Evolutionary conservation across 2,797 vertebrate genomes (phyloP).

Genomic region (Sebastes trivittatus): DNA sequence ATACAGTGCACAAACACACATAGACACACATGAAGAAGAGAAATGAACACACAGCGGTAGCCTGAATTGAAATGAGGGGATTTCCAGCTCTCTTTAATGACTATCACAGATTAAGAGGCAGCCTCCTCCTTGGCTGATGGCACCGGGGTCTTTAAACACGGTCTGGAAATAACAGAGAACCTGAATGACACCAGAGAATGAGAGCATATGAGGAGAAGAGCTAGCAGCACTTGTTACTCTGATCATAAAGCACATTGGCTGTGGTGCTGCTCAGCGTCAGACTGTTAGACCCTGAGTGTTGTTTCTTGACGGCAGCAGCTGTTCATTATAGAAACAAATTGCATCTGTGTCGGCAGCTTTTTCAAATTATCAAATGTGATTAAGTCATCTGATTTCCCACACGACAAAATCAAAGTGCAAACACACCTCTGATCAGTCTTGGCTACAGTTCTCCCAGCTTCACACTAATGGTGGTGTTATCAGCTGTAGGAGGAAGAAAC

Average conservation of each 20-base stretch:
- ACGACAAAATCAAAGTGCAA: neutral
- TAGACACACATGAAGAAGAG: neutral
- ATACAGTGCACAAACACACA: neutral
- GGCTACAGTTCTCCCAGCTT: neutral
- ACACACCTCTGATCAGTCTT: neutral
- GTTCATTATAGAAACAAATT: neutral
- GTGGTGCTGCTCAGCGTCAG: neutral
- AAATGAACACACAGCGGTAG: constrained; percentile 2
- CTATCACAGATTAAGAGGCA: constrained; percentile 39
- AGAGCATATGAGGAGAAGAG: neutral
- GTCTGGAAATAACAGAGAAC: neutral
- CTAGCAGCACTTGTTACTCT: neutral
- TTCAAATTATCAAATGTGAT: neutral
- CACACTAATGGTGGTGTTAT: neutral
- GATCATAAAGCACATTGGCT: neutral
- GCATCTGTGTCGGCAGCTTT: neutral
- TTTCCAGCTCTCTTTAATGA: constrained; percentile 56
- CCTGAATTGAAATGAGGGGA: constrained; percentile 27
- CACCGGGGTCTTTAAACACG: neutral
- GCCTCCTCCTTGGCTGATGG: constrained; percentile 5
- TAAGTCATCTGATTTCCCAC: neutral
- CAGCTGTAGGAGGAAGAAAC: neutral
- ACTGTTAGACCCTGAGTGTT: neutral
- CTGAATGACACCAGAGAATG: neutral
- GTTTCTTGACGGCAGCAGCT: neutral